Base-by-base conservation (phyloP, 2,888 invertebrate species). In the Julus scanicus region DNA sequence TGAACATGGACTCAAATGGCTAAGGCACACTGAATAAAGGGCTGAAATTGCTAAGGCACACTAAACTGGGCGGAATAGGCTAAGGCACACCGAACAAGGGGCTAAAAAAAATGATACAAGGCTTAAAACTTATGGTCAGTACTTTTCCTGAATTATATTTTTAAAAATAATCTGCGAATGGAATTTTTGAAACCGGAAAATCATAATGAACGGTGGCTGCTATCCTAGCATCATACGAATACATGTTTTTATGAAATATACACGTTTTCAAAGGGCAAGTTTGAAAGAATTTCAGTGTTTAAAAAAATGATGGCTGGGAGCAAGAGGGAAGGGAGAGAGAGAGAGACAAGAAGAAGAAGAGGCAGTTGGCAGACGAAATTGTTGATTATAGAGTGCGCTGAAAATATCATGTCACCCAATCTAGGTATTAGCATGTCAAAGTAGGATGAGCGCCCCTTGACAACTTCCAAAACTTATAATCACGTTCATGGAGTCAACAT, bases 381-480 rank as follows among this genome's bases (percentile, higher is more conserved):
- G 80, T 15, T 80, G 80, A 80, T 80, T 80, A 80, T 80, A 80
- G 80, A 80, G 80, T 80, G 11, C 13, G 80, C 15, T 80, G 80
- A 48, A 85, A 85, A 44, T 85, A 85, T 85, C 85, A 85, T 85
- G 85, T 48, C 49, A 85, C 85, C 85, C 85, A 85, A 85, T 85
- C 85, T 85, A 85, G 85, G 49, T 85, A 85, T 85, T 85, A 85
- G 85, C 85, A 85, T 49, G 85, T 85, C 85, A 85, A 85, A 85
- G 49, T 48, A 44, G 20, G 85, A 85, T 80, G 80, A 80, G 80
- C 80, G 80, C 80, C 80, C 80, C 80, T 80, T 80, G 80, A 80
- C 80, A 80, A 80, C 80, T 80, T 80, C 80, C 80, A 80, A 80
- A 80, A 80, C 80, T 80, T 80, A 80, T 80, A 80, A 80, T 80